Base-by-base conservation (phyloP, 2,113 vertebrate genomes). In the Cisticola juncidis region DNA sequence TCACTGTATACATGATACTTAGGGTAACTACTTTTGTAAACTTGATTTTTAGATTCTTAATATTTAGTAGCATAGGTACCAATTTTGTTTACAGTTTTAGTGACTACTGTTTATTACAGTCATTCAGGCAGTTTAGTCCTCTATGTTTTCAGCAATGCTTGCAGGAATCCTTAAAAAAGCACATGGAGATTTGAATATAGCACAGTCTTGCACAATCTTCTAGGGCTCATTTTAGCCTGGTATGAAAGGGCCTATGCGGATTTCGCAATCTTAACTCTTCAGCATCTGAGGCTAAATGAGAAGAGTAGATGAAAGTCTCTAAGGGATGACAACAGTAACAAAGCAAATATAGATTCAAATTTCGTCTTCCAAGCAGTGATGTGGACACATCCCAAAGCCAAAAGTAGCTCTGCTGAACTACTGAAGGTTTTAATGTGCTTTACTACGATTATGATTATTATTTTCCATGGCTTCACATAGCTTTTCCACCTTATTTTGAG, bases 151-250 rank as follows among this genome's bases (percentile, higher is more conserved):
- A 92, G 92, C 47, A 81, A 53, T n/a, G 33, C 70, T 86, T 94
- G 72, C 57, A 81, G 47, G 90, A 92, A 93, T 85, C 51, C 86
- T 86, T 94, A 88, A 83, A 90, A 92, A 83, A 93, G 57, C 69
- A 65, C 65, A 71, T 11, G 33, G 47, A 81, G 31, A 54, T 80
- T 61, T 22, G 72, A 95, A 86, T 65, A 93, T 9, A 70, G 50
- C n/a, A 69, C 29, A 58, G 47, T 36, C 57, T 87, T 81, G 84
- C 80, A 88, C 53, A 78, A 36, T 61, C 56, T 77, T 94, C 60
- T 47, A 78, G 60, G 61, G 56, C 36, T 84, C 61, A 47, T 86
- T 94, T 95, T 86, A 72, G 62, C 53, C 91, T 64, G 51, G 38
- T 81, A 68, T 70, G 85, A 90, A 93, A 91, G 25, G 51, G 60